A percentile compares a stretch with the other conserved stretches of the same genome.
phyloP scores from a whole-genome alignment of 2,113 vertebrate species.

The Dromas ardeola region DNA sequence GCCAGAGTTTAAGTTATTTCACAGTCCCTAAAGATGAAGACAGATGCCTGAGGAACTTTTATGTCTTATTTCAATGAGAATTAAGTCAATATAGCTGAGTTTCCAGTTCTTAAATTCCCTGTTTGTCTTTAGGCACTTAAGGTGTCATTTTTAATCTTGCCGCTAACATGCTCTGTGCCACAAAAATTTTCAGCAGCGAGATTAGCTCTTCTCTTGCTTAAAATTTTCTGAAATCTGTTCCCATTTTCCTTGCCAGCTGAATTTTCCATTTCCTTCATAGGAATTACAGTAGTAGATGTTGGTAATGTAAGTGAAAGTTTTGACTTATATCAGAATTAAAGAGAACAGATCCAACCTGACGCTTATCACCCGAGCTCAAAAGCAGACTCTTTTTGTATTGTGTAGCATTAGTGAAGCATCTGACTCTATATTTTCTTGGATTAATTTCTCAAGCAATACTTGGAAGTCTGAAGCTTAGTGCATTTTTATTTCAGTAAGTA shows the following conservation, averaged over 20 bases:
- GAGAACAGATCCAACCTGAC: not conserved
- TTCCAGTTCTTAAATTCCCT: not conserved
- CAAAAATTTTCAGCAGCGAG: not conserved
- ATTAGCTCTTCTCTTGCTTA: not conserved
- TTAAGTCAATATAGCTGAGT: not conserved
- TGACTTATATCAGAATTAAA: not conserved
- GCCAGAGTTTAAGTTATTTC: not conserved
- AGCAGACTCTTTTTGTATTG: not conserved
- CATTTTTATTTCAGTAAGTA: not conserved
- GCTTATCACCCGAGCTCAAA: not conserved
- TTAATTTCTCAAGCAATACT: not conserved
- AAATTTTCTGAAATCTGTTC: not conserved
- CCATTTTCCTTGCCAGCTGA: not conserved
- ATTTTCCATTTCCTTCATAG: not conserved
- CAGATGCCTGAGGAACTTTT: not conserved
- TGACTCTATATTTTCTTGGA: not conserved
- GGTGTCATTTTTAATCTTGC: not conserved
- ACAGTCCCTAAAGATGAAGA: not conserved
- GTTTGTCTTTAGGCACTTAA: not conserved
- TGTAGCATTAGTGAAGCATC: not conserved
- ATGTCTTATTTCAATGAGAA: not conserved
- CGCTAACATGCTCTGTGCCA: accelerated
- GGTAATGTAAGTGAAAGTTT: not conserved
- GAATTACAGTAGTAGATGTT: not conserved
- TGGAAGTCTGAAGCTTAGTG: too few species aligned